phyloP scores from a whole-genome alignment of 2,797 vertebrate genomes.

The Lacerta agilis region DNA sequence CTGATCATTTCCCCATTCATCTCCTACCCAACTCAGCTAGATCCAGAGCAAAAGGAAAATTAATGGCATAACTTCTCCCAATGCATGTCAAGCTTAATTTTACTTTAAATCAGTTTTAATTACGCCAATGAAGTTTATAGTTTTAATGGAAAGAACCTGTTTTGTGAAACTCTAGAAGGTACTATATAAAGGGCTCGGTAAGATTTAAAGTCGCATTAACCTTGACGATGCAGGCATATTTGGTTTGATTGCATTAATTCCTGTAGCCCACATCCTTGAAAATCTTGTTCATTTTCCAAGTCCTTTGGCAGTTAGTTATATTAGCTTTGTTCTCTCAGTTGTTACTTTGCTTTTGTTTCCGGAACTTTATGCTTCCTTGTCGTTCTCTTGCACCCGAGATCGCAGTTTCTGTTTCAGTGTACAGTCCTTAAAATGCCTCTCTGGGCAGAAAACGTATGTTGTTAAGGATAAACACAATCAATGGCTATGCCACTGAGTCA shows the following conservation, averaged over 20 bases:
- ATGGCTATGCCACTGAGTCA: background rate
- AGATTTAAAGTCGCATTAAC: conserved; percentile 69
- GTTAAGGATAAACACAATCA: background rate
- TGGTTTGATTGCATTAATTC: conserved; percentile 47
- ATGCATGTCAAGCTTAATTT: conserved; percentile 73
- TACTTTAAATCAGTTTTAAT: conserved; percentile 76
- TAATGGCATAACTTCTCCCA: conserved; percentile 58
- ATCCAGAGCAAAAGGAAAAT: conserved; percentile 53
- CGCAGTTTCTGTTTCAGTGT: background rate
- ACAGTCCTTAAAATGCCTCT: background rate
- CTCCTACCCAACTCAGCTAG: conserved; percentile 48
- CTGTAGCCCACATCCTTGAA: conserved; percentile 24
- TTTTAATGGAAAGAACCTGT: conserved; percentile 74
- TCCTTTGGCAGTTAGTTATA: conserved; percentile 8
- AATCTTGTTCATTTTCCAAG: conserved; percentile 24
- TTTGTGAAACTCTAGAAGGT: conserved; percentile 67
- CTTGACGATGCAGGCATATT: conserved; percentile 53
- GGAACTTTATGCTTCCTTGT: conserved; percentile 12
- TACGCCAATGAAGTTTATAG: conserved; percentile 70
- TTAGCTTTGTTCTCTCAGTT: conserved; percentile 2
- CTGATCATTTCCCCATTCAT: conserved; percentile 22
- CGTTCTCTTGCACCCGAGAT: background rate
- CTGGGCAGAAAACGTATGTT: background rate
- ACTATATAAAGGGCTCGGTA: conserved; percentile 57
- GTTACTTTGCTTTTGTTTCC: conserved; percentile 38